Conservation (phyloP, 2,888 invertebrate species). For the Patella depressa region DNA sequence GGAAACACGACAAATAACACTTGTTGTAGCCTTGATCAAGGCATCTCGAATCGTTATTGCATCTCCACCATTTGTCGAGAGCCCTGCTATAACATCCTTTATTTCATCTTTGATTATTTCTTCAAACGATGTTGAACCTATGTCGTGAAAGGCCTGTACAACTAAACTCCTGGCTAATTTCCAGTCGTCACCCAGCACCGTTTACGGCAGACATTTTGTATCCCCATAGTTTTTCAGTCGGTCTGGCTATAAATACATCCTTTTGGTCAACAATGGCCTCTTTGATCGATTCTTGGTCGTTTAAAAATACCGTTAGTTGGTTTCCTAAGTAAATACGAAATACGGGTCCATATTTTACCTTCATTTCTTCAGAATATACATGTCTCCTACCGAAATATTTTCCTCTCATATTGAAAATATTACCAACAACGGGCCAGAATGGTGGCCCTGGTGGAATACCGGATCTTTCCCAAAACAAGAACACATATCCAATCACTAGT, state of each 20-base stretch:
- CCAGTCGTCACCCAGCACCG: neutral
- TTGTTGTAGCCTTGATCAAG: neutral
- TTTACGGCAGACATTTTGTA: neutral
- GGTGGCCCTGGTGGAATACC: neutral
- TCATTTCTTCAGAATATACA: neutral
- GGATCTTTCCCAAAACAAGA: neutral
- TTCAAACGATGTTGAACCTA: neutral
- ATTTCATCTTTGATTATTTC: neutral
- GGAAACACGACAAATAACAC: neutral
- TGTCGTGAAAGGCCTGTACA: neutral
- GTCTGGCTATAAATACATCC: neutral
- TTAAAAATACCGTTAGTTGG: neutral
- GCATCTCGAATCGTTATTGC: neutral
- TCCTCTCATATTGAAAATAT: conserved; percentile 1
- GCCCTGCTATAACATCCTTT: neutral
- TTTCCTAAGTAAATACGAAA: neutral
- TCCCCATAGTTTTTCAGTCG: neutral
- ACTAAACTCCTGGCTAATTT: neutral
- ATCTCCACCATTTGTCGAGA: neutral
- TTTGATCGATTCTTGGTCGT: neutral
- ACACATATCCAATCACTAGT: too few species aligned
- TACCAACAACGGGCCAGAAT: neutral
- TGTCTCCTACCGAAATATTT: neutral
- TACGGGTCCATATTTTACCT: neutral
- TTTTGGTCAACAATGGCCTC: neutral